Evolutionary conservation across 2,888 invertebrate species (phyloP).

Genomic region (Conus canariensis): DNA sequence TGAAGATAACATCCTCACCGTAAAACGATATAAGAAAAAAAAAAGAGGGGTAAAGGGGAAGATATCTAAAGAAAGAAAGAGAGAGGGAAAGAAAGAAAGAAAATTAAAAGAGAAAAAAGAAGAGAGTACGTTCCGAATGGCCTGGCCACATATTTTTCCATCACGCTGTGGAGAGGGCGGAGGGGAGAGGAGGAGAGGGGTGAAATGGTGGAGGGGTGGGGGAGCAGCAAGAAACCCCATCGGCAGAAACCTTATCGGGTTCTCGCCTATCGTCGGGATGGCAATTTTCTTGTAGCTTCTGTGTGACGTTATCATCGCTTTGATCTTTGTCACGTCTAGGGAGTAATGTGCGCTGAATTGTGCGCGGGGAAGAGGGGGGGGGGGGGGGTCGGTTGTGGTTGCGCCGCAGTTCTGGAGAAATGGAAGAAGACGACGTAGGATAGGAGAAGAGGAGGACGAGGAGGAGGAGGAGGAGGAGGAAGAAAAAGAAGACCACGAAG

Average conservation of each 20-base stretch:
- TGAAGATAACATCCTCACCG: too few species aligned
- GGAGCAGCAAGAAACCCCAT: neutral
- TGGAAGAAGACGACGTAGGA: neutral
- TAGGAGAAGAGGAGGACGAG: neutral
- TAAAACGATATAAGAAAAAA: neutral
- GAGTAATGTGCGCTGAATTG: neutral
- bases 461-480: neutral
- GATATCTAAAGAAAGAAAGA: neutral
- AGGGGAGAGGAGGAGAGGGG: neutral
- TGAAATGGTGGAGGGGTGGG: neutral
- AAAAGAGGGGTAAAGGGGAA: neutral
- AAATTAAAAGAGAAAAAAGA: neutral
- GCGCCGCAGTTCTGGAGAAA: too few species aligned
- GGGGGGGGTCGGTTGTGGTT: neutral
- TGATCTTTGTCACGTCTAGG: neutral
- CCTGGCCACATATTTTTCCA: too few species aligned
- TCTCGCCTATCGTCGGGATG: neutral
- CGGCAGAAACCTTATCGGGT: neutral
- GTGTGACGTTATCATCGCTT: neutral
- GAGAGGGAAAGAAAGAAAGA: neutral
- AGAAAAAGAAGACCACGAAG: neutral
- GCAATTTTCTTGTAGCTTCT: constrained; percentile 10
- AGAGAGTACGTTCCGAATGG: too few species aligned
- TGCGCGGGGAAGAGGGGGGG: neutral
- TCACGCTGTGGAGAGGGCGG: too few species aligned